Evolutionary conservation across 2,888 invertebrate species (phyloP).

Genomic region (Apoda limacodes): DNA sequence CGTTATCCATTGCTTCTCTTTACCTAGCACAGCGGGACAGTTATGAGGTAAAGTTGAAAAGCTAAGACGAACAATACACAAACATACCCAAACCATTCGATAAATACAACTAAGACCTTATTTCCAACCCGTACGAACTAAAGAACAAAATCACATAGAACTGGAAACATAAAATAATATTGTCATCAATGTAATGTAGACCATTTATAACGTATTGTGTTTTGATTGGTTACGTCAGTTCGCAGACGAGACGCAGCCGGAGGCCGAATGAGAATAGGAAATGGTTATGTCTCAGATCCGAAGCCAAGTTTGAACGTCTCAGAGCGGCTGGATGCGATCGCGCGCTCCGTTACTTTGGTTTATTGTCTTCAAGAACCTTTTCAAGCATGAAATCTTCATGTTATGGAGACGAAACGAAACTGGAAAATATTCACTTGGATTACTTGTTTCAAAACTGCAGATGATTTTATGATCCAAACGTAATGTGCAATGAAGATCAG

Average conservation of each 20-base stretch:
- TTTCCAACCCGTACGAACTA: slow-evolving; percentile 13
- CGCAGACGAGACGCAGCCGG: slow-evolving; percentile 44
- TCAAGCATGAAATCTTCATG: slow-evolving; percentile 32
- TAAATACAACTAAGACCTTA: slow-evolving; percentile 3
- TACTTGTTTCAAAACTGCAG: slow-evolving; percentile 16
- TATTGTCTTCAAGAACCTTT: slow-evolving; percentile 40
- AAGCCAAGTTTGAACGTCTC: slow-evolving; percentile 45
- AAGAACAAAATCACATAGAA: slow-evolving; percentile 8
- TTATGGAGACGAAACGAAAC: slow-evolving; percentile 21
- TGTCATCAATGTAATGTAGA: slow-evolving; percentile 38
- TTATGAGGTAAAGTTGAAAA: slow-evolving; percentile 46
- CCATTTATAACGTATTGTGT: slow-evolving; percentile 67
- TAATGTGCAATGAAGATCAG: too few relatives aligned
- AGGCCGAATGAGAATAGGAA: slow-evolving; percentile 29
- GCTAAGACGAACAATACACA: slow-evolving; percentile 28
- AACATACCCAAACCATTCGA: slow-evolving; percentile 15
- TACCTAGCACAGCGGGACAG: slow-evolving; percentile 51
- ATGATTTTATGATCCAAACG: too few relatives aligned
- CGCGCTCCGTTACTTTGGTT: slow-evolving; percentile 40
- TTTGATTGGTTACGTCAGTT: slow-evolving; percentile 59
- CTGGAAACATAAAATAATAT: slow-evolving; percentile 14
- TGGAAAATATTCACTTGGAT: slow-evolving; percentile 18
- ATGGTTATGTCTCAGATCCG: slow-evolving; percentile 54
- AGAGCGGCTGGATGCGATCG: slow-evolving; percentile 37
- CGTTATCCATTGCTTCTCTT: slow-evolving; percentile 40